phyloP scores from a whole-genome alignment of 2,113 vertebrate species.

The Poeciliopsis turrubarensis region DNA sequence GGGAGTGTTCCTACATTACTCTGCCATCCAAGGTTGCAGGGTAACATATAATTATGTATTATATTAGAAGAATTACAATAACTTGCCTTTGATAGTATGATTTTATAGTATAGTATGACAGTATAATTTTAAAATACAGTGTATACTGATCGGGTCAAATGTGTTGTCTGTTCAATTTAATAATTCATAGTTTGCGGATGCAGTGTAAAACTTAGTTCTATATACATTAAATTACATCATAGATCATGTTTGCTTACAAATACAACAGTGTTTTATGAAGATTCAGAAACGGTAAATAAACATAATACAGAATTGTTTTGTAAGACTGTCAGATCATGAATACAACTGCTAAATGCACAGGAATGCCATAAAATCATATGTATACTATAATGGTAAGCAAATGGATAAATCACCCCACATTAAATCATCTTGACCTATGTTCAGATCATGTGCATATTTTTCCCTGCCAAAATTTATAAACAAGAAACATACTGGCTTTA shows the following conservation, averaged over 20 bases:
- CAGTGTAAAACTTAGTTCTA: not conserved
- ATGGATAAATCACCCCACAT: not conserved
- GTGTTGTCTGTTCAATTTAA: not conserved
- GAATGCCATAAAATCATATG: not conserved
- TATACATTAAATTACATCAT: not conserved
- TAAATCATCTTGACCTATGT: not conserved
- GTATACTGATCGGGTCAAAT: not conserved
- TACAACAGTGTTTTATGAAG: not conserved
- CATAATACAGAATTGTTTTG: not conserved
- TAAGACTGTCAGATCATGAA: no score
- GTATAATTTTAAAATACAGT: no score
- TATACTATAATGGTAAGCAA: not conserved
- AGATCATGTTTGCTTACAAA: not conserved
- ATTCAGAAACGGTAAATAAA: not conserved
- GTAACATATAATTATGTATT: not conserved
- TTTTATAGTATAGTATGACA: no score
- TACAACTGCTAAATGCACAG: no score
- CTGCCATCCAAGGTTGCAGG: no score
- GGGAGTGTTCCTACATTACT: no score
- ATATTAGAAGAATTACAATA: no score
- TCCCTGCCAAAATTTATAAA: no score
- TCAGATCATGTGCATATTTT: not conserved
- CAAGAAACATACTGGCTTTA: conserved; percentile 8
- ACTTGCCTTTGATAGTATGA: no score
- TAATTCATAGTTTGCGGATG: not conserved